Conservation (phyloP, 1,140 invertebrate genomes). For the Batillaria attramentaria region DNA sequence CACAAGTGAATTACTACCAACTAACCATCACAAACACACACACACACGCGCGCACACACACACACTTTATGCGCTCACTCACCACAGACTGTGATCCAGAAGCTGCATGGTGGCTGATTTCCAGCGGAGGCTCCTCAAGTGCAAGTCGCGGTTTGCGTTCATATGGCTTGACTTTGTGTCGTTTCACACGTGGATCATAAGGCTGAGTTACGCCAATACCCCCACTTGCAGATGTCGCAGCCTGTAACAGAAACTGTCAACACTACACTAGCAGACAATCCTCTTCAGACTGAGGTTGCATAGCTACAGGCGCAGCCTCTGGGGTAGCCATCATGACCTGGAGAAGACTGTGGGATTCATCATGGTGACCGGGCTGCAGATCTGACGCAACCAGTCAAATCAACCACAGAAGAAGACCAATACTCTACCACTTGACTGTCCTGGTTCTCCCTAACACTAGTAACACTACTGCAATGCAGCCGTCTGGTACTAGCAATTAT, state of each 20-base stretch:
- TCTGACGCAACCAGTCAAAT: no score
- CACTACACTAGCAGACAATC: neutral
- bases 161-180: conserved; percentile 41
- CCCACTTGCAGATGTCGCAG: conserved; percentile 1
- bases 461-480: no score
- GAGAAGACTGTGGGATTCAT: no score
- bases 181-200: conserved; percentile 56
- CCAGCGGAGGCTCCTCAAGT: neutral
- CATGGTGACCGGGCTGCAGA: no score
- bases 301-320: neutral
- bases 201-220: conserved; percentile 32
- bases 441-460: neutral
- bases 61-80: no score
- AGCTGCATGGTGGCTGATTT: neutral
- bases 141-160: conserved; percentile 39
- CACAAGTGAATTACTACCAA: no score
- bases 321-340: no score
- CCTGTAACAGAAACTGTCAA: neutral
- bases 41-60: neutral
- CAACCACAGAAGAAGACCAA: no score
- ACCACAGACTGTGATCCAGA: neutral
- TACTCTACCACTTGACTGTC: no score
- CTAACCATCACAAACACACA: neutral
- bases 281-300: neutral
- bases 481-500: no score